Evolutionary conservation across 1,140 invertebrate species (phyloP).

Genomic region (Diorhabda elongata): DNA sequence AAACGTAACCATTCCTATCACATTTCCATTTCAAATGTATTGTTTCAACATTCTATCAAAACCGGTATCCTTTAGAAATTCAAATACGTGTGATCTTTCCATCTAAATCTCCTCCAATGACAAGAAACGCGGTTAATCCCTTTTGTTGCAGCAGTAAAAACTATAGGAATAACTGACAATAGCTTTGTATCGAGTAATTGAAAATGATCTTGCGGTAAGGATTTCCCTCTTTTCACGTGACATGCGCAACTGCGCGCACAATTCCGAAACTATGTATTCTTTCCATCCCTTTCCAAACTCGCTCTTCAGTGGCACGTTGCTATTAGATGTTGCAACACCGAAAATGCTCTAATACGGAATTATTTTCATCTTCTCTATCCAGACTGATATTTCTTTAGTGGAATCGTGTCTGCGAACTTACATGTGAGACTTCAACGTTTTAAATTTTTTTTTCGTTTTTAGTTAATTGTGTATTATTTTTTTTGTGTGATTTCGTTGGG

Average conservation of each 20-base stretch:
- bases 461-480: not conserved
- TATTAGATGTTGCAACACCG: not conserved
- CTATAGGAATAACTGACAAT: not conserved
- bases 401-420: not conserved
- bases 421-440: constrained; percentile 19
- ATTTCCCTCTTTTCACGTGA: constrained; percentile 7
- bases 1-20: no score
- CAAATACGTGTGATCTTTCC: no score
- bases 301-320: constrained; percentile 12
- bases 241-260: constrained; percentile 21
- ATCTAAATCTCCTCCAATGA: not conserved
- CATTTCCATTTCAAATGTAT: no score
- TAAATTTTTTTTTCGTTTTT: constrained; percentile 8
- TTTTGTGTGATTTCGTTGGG: not conserved
- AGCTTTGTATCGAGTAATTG: constrained; percentile 16
- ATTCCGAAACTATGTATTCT: constrained; percentile 16
- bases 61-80: no score
- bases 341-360: constrained; percentile 13
- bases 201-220: constrained; percentile 15
- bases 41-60: no score
- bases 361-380: constrained; percentile 1
- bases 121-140: not conserved
- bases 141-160: not conserved
- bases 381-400: not conserved
- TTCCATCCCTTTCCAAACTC: constrained; percentile 1